Conservation (phyloP, 2,888 invertebrate species). For the Crioceris asparagi region DNA sequence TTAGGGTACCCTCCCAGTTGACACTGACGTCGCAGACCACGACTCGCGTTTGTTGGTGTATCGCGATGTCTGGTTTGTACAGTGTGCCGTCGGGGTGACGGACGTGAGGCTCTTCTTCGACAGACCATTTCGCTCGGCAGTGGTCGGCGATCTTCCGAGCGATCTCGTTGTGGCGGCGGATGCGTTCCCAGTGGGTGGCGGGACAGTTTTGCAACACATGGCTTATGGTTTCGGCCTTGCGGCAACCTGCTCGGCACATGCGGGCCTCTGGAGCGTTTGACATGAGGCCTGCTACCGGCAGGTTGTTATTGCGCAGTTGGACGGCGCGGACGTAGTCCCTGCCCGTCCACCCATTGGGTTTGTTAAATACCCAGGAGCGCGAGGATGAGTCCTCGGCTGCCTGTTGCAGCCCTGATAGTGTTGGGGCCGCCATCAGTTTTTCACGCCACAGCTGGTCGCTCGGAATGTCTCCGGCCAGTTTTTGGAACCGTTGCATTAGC, state of each 20-base stretch:
- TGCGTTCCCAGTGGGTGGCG: conserved; percentile 6
- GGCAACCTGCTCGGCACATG: conserved; percentile 7
- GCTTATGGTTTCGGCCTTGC: conserved; percentile 6
- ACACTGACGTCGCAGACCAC: conserved; percentile 9
- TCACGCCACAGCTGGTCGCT: conserved; percentile 3
- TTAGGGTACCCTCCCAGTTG: conserved; percentile 7
- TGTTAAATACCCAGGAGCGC: conserved; percentile 5
- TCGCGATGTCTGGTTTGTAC: conserved; percentile 17
- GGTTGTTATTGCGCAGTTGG: conserved; percentile 12
- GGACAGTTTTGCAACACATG: conserved; percentile 15
- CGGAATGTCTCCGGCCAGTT: conserved; percentile 9
- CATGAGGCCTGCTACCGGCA: conserved; percentile 9
- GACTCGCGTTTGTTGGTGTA: not conserved
- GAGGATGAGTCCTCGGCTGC: conserved; percentile 1
- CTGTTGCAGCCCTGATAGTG: conserved; percentile 1
- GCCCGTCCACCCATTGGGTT: conserved; percentile 9
- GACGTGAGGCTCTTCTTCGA: conserved; percentile 19
- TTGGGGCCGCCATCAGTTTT: not conserved
- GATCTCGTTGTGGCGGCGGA: conserved; percentile 11
- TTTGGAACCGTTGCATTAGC: conserved; percentile 1
- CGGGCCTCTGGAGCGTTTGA: conserved; percentile 4
- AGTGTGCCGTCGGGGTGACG: conserved; percentile 16
- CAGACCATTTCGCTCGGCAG: conserved; percentile 2
- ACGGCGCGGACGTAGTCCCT: too few species aligned
- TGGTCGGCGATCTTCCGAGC: conserved; percentile 6